Conservation (phyloP, 2,797 vertebrate genomes). For the Rhinichthys osculus region DNA sequence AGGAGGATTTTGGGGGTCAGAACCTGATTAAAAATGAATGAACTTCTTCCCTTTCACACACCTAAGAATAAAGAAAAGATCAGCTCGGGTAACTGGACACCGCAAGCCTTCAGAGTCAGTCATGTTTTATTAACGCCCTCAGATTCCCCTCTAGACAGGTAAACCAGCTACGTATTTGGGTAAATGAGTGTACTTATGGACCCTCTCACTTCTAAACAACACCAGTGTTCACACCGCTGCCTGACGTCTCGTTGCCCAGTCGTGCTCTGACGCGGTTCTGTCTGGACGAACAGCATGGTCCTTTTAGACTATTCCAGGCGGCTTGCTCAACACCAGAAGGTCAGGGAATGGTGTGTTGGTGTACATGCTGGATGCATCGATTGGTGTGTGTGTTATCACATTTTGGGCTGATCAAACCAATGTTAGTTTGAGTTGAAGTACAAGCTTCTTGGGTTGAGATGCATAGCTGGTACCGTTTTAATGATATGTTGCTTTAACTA, state of each 20-base stretch:
- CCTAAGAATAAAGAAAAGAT: conserved; percentile 65
- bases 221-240: conserved; percentile 41
- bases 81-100: conserved; percentile 74
- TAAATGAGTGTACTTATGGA: conserved; percentile 50
- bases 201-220: conserved; percentile 27
- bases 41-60: conserved; percentile 79
- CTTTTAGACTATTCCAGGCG: conserved; percentile 66
- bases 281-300: conserved; percentile 66
- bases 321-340: conserved; percentile 76
- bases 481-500: background rate
- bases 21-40: conserved; percentile 82
- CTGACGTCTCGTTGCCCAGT: conserved; percentile 62
- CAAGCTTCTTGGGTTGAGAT: background rate
- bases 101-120: conserved; percentile 60
- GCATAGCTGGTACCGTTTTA: background rate
- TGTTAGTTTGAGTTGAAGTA: background rate
- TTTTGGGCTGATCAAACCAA: background rate
- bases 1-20: conserved; percentile 56
- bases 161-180: conserved; percentile 65
- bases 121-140: conserved; percentile 79
- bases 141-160: conserved; percentile 60
- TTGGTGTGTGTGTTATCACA: background rate
- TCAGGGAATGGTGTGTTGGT: conserved; percentile 66
- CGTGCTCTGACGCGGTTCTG: conserved; percentile 65
- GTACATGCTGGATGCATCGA: conserved; percentile 47